Evolutionary conservation across 2,113 vertebrate genomes (phyloP).

Genomic region (Candoia aspera): DNA sequence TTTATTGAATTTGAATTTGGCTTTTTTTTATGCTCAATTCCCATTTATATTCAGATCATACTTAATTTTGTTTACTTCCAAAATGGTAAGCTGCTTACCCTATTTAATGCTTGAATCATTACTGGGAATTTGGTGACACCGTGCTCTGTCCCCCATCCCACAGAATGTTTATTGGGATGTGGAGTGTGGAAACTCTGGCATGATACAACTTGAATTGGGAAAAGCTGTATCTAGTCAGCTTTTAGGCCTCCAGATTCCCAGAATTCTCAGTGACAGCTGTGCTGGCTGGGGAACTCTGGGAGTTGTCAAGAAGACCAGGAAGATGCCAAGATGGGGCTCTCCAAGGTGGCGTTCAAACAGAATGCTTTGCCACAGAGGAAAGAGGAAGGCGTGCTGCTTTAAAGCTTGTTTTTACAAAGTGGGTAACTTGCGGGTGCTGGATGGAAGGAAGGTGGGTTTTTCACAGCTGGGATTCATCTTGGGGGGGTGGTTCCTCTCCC

Average conservation of each 20-base stretch:
- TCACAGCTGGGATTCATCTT: not conserved
- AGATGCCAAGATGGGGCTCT: not conserved
- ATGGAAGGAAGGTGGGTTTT: not conserved
- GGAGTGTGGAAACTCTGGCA: not conserved
- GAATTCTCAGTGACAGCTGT: not conserved
- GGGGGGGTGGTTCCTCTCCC: not conserved
- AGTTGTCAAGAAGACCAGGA: not conserved
- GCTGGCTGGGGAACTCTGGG: not conserved
- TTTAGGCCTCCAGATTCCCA: not conserved
- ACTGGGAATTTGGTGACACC: not conserved
- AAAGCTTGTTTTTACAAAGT: not conserved
- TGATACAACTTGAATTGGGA: not conserved
- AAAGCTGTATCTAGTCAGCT: not conserved
- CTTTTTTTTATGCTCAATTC: constrained; percentile 75
- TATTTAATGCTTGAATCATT: not conserved
- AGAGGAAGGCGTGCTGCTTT: not conserved
- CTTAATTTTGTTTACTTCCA: constrained; percentile 75
- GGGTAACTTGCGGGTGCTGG: not conserved
- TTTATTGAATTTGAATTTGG: constrained; percentile 76
- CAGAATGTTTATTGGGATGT: not conserved
- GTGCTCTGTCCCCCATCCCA: too few species aligned
- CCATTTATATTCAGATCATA: constrained; percentile 78
- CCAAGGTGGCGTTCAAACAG: not conserved
- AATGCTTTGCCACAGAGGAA: not conserved
- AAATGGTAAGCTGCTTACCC: constrained; percentile 69